Base-by-base conservation (phyloP, 2,888 invertebrate species). In the Dasysyrphus tricinctus region DNA sequence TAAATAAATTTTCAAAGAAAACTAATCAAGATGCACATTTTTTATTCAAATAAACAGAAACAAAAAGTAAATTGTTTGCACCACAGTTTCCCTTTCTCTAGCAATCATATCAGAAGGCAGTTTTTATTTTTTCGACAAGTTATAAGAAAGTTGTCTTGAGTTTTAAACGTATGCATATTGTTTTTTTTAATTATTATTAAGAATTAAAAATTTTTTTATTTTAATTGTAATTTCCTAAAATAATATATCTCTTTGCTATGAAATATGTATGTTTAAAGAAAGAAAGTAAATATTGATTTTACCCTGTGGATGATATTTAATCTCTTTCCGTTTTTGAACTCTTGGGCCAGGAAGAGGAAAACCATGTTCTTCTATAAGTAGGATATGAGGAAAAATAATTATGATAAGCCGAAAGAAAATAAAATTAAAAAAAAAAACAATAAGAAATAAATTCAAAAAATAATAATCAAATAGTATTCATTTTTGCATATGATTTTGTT, bases 271-370 rank as follows among this genome's bases (percentile, higher is more conserved):
- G 9, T 72, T 44, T 59, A 47, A 12, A 73, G 44, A 69, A 74
- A 63, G 29, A 59, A 61, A 73, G 54, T 11, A 72, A 63, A 54
- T 72, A 61, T 37, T 37, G 1, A 56, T 85, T 89, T 92, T 92
- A 92, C 92, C 92, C 89, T 91, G 90, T 91, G 91, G 90, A 91
- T 92, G 92, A 89, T 90, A 91, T 91, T 92, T 92, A 89, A 91
- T 90, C 90, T 92, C 92, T 91, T 91, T 92, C 92, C 92, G 90
- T 92, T 91, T 92, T 89, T 90, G 91, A 89, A 89, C 90, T 91
- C 90, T 90, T 90, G 90, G 89, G 90, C 90, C 91, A 91, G 91
- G 91, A 90, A 91, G 89, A 89, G 90, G 92, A 90, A 90, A 91
- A 91, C 91, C 92, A 90, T 91, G 89, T 90, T 92, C 92, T 90